phyloP scores from a whole-genome alignment of 1,140 invertebrate genomes.

The Cydia pomonella region DNA sequence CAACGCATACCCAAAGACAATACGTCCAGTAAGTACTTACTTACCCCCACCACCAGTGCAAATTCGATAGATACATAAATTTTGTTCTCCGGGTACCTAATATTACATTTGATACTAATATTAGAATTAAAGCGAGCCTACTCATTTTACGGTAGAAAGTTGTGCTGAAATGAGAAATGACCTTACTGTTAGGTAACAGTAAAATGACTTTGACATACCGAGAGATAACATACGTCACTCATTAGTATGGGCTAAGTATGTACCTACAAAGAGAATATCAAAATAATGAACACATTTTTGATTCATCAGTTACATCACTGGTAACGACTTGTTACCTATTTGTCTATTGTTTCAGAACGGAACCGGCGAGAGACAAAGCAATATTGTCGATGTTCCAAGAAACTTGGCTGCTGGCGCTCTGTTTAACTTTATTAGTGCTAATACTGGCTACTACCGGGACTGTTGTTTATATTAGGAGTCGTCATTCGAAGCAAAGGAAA shows the following conservation, averaged over 20 bases:
- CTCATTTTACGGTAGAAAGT: too few species aligned
- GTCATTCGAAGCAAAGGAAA: constrained; percentile 69
- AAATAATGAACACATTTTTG: background rate
- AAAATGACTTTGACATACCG: too few species aligned
- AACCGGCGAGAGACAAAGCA: constrained; percentile 73
- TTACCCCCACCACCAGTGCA: background rate
- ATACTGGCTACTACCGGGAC: constrained; percentile 61
- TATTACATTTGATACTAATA: constrained; percentile 10
- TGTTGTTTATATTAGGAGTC: constrained; percentile 65
- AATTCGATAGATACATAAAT: background rate
- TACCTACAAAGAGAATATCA: background rate
- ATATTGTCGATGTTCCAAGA: constrained; percentile 76
- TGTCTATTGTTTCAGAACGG: constrained; percentile 65
- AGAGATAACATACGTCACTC: too few species aligned
- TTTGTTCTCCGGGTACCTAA: too few species aligned
- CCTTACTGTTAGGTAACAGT: too few species aligned
- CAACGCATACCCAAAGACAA: constrained; percentile 69
- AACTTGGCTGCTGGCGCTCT: constrained; percentile 72
- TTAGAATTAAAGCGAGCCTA: too few species aligned
- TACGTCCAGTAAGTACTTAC: constrained; percentile 67
- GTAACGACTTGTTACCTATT: constrained; percentile 21
- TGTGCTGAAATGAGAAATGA: too few species aligned
- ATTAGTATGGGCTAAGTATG: too few species aligned
- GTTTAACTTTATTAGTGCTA: constrained; percentile 67
- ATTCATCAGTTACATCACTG: background rate